phyloP scores from a whole-genome alignment of 1,140 invertebrate species.

The Wasmannia auropunctata region DNA sequence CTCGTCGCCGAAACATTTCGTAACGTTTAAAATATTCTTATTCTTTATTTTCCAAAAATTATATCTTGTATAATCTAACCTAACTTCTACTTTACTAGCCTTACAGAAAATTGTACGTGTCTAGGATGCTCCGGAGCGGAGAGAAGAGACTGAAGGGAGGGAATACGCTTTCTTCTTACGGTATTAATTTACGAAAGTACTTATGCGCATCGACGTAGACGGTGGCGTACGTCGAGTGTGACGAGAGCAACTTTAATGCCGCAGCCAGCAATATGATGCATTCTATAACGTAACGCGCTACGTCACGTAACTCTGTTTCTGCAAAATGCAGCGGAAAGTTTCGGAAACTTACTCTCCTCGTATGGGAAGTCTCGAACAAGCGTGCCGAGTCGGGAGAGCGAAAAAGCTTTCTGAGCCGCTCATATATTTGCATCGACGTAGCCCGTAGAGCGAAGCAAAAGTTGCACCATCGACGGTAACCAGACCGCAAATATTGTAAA shows the following conservation, averaged over 20 bases:
- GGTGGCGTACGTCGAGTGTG: neutral
- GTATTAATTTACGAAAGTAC: conserved; percentile 37
- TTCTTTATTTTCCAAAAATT: no score
- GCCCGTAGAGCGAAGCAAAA: neutral
- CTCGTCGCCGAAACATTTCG: no score
- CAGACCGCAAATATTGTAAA: neutral
- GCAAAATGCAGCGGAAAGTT: conserved; percentile 52
- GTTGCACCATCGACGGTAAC: conserved; percentile 12
- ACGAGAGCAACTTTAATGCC: conserved; percentile 19
- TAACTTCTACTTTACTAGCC: no score
- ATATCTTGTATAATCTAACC: no score
- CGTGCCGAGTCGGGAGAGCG: neutral
- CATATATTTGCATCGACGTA: conserved; percentile 41
- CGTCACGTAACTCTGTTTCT: conserved; percentile 51
- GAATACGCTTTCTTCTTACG: neutral
- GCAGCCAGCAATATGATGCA: conserved; percentile 22
- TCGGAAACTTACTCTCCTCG: conserved; percentile 35
- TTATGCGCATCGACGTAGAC: neutral
- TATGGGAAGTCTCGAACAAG: neutral
- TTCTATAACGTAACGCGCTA: conserved; percentile 41
- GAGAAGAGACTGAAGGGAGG: no score
- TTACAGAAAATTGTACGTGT: no score
- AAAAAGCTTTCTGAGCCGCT: conserved; percentile 6
- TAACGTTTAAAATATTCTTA: no score
- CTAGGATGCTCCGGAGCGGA: no score